A percentile compares a stretch with the other conserved stretches of the same genome.
These are phyloP conservation scores for Ylistrum balloti DNA, from an alignment of 1,140 invertebrate species.

Conservation along the genomic window DNA sequence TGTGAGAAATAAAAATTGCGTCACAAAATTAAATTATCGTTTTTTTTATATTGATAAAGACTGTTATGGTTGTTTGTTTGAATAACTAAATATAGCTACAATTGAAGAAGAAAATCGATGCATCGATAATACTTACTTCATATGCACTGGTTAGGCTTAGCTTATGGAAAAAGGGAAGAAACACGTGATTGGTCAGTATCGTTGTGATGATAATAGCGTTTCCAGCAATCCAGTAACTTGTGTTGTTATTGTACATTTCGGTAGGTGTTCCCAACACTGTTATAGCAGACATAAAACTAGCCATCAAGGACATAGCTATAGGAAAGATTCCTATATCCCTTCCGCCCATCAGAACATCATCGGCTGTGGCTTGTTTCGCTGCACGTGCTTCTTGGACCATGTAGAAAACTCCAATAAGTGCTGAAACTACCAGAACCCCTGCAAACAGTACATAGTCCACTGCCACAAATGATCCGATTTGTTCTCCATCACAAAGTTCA, in stretches of 20 bases:
- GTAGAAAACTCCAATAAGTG: slow-evolving; percentile 88
- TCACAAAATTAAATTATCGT: no score
- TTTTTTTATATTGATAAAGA: no score
- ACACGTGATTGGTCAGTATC: slow-evolving; percentile 77
- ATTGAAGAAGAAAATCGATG: no score
- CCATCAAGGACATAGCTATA: slow-evolving; percentile 76
- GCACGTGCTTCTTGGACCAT: slow-evolving; percentile 86
- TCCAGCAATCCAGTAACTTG: slow-evolving; percentile 75
- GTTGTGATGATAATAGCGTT: slow-evolving; percentile 75
- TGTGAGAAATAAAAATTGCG: no score
- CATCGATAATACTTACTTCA: slow-evolving; percentile 72
- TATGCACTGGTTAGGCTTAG: slow-evolving; percentile 80
- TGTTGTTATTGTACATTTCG: slow-evolving; percentile 88
- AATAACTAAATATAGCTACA: no score
- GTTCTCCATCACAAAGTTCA: slow-evolving; percentile 67
- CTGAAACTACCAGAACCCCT: slow-evolving; percentile 75
- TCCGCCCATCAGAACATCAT: slow-evolving; percentile 91
- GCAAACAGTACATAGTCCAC: slow-evolving; percentile 81
- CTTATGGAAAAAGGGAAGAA: slow-evolving; percentile 80
- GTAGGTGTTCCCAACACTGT: slow-evolving; percentile 94
- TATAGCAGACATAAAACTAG: slow-evolving; percentile 94
- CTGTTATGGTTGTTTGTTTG: no score
- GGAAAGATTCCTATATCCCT: slow-evolving; percentile 86
- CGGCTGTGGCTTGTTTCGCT: slow-evolving; percentile 91
- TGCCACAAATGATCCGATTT: slow-evolving; percentile 68